Evolutionary conservation across 2,888 invertebrate genomes (phyloP).

Genomic region (Philopedon plagiatum): DNA sequence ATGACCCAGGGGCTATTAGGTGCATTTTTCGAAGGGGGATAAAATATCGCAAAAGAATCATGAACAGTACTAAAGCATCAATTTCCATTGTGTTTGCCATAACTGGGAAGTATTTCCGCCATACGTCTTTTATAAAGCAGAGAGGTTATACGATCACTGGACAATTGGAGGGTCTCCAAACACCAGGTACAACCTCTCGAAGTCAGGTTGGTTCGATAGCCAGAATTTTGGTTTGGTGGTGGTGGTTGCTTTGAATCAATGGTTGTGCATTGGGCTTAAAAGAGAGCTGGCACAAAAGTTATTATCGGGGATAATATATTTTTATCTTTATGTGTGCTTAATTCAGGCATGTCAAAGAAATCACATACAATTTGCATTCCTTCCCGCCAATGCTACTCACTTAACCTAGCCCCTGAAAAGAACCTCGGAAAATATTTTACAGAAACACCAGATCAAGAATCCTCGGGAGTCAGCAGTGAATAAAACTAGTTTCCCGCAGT

Average conservation of each 20-base stretch:
- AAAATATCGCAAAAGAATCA: constrained; percentile 59
- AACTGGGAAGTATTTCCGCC: constrained; percentile 18
- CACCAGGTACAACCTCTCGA: constrained; percentile 56
- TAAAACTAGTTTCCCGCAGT: not conserved
- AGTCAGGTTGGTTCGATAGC: constrained; percentile 55
- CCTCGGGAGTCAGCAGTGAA: not conserved
- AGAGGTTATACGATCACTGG: constrained; percentile 55
- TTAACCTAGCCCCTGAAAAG: not conserved
- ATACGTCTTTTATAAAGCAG: constrained; percentile 59
- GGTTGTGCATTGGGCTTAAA: constrained; percentile 53
- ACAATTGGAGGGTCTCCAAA: constrained; percentile 58
- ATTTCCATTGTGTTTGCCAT: too few relatives aligned
- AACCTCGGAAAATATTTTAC: not conserved
- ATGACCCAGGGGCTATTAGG: constrained; percentile 58
- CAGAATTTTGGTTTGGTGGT: constrained; percentile 43
- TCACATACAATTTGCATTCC: not conserved
- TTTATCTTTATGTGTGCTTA: constrained; percentile 27
- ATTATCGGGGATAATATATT: constrained; percentile 56
- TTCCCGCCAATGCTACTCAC: constrained; percentile 3
- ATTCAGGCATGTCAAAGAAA: constrained; percentile 1
- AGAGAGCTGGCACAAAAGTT: constrained; percentile 52
- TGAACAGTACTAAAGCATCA: constrained; percentile 57
- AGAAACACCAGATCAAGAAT: not conserved
- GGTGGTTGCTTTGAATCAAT: constrained; percentile 50
- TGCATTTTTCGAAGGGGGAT: constrained; percentile 47